Evolutionary conservation across 2,113 vertebrate species (phyloP), one percentile per base, ranked within the genome.

Genomic region (Solea solea): DNA sequence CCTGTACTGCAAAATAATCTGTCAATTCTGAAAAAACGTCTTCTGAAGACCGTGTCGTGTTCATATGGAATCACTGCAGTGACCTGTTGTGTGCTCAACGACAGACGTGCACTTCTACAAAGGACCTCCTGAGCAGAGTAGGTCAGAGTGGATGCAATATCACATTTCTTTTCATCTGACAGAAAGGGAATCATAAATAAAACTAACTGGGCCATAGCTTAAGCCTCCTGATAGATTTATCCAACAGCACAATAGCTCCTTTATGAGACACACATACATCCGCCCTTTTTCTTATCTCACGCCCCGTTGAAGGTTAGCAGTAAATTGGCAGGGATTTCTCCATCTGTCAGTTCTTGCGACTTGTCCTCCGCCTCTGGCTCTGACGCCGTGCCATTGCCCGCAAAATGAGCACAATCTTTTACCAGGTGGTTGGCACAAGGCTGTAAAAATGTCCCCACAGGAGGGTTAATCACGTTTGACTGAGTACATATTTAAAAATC

Each of bases 401-500:
- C 66, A 62, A 76, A 86, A 81, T 81, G 73, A 83, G 80, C 69
- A 67, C 74, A 81, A 74, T 88, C 76, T 64, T 86, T 84, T 82
- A 86, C 39, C 44, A 15, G 53, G 27, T 25, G 12, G 41, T 79
- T 82, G 78, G 83, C 85, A 78, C 66, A 16, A 54, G 45, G 83
- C 69, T 7, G 40, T 86, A 84, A 81, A 76, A 85, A 54, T 46
- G 74, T 80, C 72, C 61, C 74, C 52, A 25, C 51, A 72, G 70
- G 73, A 53, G 53, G 56, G 27, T 77, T 78, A 82, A 76, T 83
- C 80, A 77, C 12, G 16, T 74, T 72, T 85, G 83, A 76, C 73
- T 49, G 69, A 78, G 78, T 66, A 71, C 71, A 68, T 74, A 55
- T 86, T 86, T 88, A 74, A 85, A 85, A 79, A 78, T 60, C 62